Evolutionary conservation across 2,113 vertebrate species (phyloP), one percentile per base, ranked within the genome.

Genomic region (Helogale parvula): DNA sequence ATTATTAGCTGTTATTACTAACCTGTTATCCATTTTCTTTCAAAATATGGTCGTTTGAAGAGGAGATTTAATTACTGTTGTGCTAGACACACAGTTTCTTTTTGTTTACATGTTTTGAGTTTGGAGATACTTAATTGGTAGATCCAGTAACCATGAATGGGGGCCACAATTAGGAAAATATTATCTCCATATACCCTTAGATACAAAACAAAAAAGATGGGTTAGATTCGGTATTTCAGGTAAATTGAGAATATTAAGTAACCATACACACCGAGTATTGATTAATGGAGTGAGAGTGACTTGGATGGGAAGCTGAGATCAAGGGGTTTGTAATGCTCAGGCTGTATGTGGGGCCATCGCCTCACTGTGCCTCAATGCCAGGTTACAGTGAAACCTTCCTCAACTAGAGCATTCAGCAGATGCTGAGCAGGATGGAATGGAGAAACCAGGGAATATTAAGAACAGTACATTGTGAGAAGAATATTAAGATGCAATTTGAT

Each of bases 201-300:
- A 91, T 25, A 84, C 33, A 74, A 95, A 93, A 80, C 2, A 31
- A 6, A 23, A 29, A 50, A 79, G 68, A 41, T n/a, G 29, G 50
- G 27, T 41, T 69, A 21, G 13, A 31, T 83, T 65, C 54, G 3
- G 7, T 47, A 66, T 90, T 93, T 87, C 31, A 47, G 33, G 33
- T 82, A 79, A 83, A 45, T 79, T 63, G 54, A 87, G 83, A 94
- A 93, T 45, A 84, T 47, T 69, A 95, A 90, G 63, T 80, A 31
- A 74, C 47, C 57, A 82, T 31, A 27, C 2, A 27, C 50, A 38
- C 8, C 76, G 31, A 5, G 54, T 63, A 76, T 72, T 68, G 63
- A 80, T 54, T 91, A 63, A 68, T 25, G 21, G 63, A 71, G 21
- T 84, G 33, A 93, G 60, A 45, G 17, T 69, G 69, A 63, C 5